These are phyloP conservation scores for Thymelicus acteon DNA, from an alignment of 2,888 invertebrate species.

Conservation along the genomic window DNA sequence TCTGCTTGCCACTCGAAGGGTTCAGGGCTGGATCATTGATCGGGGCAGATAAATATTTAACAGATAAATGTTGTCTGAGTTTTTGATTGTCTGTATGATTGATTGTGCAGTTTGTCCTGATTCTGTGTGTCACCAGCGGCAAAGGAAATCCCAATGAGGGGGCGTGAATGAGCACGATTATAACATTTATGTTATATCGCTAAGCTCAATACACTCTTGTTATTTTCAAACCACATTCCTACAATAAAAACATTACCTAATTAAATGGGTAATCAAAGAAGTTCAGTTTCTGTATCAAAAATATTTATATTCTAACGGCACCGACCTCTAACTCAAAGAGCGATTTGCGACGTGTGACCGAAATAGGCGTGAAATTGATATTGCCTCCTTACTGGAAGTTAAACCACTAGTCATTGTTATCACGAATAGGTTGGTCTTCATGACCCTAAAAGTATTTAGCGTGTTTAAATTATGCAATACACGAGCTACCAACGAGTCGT, in stretches of 20 bases:
- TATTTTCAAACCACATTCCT: background rate
- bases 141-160: too few species aligned
- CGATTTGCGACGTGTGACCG: background rate
- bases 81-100: too few species aligned
- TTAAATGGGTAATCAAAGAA: too few species aligned
- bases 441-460: conserved; percentile 9
- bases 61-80: too few species aligned
- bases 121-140: too few species aligned
- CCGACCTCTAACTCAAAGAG: background rate
- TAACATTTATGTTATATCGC: too few species aligned
- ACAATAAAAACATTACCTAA: too few species aligned
- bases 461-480: conserved; percentile 54
- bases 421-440: conserved; percentile 4
- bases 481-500: conserved; percentile 54
- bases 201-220: background rate
- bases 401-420: conserved; percentile 21
- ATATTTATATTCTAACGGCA: background rate
- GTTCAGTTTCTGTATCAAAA: background rate
- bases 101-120: too few species aligned
- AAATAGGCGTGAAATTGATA: conserved; percentile 16
- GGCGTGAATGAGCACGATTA: too few species aligned
- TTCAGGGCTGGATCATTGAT: too few species aligned
- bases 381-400: conserved; percentile 1
- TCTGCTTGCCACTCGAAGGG: too few species aligned
- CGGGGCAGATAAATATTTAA: too few species aligned